Evolutionary conservation across 2,113 vertebrate genomes (phyloP), one percentile per base, ranked within the genome.

Genomic region (Mustela nigripes): DNA sequence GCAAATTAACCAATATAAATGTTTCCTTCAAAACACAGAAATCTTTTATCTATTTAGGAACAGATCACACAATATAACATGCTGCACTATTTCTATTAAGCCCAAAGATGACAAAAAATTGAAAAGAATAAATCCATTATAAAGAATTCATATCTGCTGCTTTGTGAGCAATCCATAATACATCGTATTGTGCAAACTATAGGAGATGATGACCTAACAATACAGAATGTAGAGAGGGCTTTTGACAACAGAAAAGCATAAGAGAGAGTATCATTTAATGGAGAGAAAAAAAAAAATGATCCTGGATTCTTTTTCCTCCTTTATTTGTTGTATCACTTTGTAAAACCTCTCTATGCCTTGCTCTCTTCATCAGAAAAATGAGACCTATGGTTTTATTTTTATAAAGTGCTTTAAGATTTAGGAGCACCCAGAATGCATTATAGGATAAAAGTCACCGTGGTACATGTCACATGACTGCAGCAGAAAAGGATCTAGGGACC

Each of bases 241-340:
- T 99, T 99, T 98, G 98, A 99, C 98, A 99, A 99, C 98, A 99
- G 95, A 98, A 98, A 98, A 98, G 97, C 95, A 98, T 97, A 98
- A 98, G 97, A 98, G 97, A 96, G 95, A 96, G 94, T 93, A 97
- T 98, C 98, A 97, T 98, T 98, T 98, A 98, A 98, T 98, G 96
- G 95, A 97, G 96, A 95, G 71, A 93, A n/a, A 96, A 97, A 96
- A 96, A 97, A 98, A 97, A 97, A 92, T 50, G 97, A 97, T 94
- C 94, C 96, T 89, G 91, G 73, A 94, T 97, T 98, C 98, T 97
- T 97, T 97, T 97, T 89, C 97, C 96, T 80, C 95, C 96, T 98
- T 98, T 97, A 97, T 96, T 98, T 98, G 93, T 98, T 96, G 97
- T 97, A 97, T 87, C 97, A 98, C 97, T 98, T 98, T 97, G 96